phyloP scores from a whole-genome alignment of 1,140 invertebrate species.

The Globodera rostochiensis region DNA sequence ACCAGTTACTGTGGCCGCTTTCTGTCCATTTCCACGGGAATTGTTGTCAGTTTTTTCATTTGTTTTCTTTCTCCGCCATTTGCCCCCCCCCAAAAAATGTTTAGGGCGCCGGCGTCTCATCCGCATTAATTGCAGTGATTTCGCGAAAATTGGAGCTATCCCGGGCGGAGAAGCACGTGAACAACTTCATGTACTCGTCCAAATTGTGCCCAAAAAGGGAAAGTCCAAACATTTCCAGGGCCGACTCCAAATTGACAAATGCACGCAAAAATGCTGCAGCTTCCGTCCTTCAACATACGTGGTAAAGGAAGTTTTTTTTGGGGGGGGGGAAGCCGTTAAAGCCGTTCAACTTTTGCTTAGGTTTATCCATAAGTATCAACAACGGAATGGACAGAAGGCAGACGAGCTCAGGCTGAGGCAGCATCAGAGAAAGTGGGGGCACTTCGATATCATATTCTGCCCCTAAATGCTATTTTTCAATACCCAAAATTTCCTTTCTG shows the following conservation, averaged over 20 bases:
- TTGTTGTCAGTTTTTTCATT: slow-evolving; percentile 49
- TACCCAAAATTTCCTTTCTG: background rate
- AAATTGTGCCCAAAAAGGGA: background rate
- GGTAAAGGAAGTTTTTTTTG: slow-evolving; percentile 55
- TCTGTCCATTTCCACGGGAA: slow-evolving; percentile 62
- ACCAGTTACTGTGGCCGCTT: slow-evolving; percentile 61
- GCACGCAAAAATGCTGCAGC: slow-evolving; percentile 70
- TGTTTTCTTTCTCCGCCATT: background rate
- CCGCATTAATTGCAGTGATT: slow-evolving; percentile 65
- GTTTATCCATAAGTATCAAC: slow-evolving; percentile 65
- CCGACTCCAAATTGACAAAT: slow-evolving; percentile 66
- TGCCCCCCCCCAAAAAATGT: background rate
- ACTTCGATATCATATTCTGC: too few relatives aligned
- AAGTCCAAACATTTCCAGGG: slow-evolving; percentile 65
- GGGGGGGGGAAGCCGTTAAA: background rate
- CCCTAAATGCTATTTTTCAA: background rate
- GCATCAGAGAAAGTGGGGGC: slow-evolving; percentile 56
- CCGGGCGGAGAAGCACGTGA: slow-evolving; percentile 62
- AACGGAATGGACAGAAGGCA: slow-evolving; percentile 52
- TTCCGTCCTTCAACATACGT: slow-evolving; percentile 70
- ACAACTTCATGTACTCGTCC: slow-evolving; percentile 51
- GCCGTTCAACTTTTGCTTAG: slow-evolving; percentile 28
- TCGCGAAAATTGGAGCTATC: slow-evolving; percentile 64
- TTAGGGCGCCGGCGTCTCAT: slow-evolving; percentile 63
- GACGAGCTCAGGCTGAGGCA: slow-evolving; percentile 62